Conservation (phyloP, 1,140 invertebrate genomes). For the Bombus impatiens region DNA sequence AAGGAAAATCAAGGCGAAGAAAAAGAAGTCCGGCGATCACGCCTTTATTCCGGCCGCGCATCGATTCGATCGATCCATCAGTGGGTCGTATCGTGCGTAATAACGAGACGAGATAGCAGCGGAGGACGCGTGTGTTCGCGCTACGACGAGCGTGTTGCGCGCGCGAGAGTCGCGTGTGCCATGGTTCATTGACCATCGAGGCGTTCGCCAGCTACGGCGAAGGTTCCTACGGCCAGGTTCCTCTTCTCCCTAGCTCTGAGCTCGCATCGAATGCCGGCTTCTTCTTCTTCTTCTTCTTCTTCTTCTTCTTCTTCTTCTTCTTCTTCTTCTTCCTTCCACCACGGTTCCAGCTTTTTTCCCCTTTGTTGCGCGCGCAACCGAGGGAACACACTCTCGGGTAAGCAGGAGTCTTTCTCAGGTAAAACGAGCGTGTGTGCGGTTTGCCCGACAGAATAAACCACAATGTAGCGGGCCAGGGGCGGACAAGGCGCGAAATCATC, state of each 20-base stretch:
- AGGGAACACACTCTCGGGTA: conserved; percentile 19
- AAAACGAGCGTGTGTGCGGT: conserved; percentile 18
- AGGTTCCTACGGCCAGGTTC: conserved; percentile 27
- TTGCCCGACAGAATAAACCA: conserved; percentile 44
- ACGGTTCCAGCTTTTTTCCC: conserved; percentile 8
- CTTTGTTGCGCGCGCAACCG: conserved; percentile 35
- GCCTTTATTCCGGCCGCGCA: conserved; percentile 39
- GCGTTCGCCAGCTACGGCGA: conserved; percentile 42
- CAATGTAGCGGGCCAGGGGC: conserved; percentile 49
- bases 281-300: conserved; percentile 2
- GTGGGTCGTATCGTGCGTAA: conserved; percentile 50
- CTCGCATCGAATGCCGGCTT: conserved; percentile 24
- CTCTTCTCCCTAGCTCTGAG: background rate
- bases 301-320: conserved; percentile 24
- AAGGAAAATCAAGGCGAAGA: background rate
- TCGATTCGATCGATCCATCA: conserved; percentile 52
- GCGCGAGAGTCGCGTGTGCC: conserved; percentile 54
- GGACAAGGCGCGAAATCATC: conserved; percentile 49
- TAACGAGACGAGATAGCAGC: conserved; percentile 42
- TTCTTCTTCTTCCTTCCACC: conserved; percentile 29
- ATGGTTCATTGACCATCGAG: conserved; percentile 65
- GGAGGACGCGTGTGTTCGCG: conserved; percentile 23
- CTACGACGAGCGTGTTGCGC: background rate
- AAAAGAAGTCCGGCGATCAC: background rate
- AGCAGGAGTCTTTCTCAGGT: background rate